Evolutionary conservation across 1,140 invertebrate genomes (phyloP), one percentile per base, ranked within the genome.

Genomic region (Drosophila bocqueti): DNA sequence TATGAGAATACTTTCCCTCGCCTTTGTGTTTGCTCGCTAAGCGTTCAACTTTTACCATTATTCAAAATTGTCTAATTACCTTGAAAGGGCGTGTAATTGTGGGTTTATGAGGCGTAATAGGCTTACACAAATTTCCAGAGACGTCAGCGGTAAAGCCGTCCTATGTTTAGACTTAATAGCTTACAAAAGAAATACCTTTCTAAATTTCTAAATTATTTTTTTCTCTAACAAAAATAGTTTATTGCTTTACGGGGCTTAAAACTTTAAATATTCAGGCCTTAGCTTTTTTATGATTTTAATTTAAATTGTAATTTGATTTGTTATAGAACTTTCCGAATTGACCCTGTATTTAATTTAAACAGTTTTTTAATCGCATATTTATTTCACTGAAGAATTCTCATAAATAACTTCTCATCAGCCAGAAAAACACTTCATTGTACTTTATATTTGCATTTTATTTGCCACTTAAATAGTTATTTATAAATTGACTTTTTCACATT

Each of bases 11-110:
- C 57, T 71, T 73, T 59, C 24, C 34, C 61, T 24, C 3, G 68
- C 34, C n/a, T 50, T 69, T 64, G 47, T 64, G 38, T n/a, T 11
- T 26, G 38, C n/a, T 36, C 36, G 42, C 21, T 13, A 29, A 13
- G 16, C 16, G 16, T 21, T 55, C n/a, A 38, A 63, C 61, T 57
- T 40, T 38, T 16, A 26, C 24, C 26, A 31, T 18, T 42, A 57
- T 34, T 58, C 15, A 29, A 42, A 57, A 31, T 42, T 31, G 29
- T 65, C 29, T 45, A 43, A 34, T 60, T 65, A 18, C 29, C 29
- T 4, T 59, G 16, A 31, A 58, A 45, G 38, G 69, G 69, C 52
- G 36, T 57, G 26, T 59, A 73, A 73, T 68, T 64, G 34, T 43
- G 34, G 36, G 9, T 42, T 54, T 69, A 40, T 54, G 11, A 47